Base-by-base conservation (phyloP, 2,797 vertebrate genomes). In the Cynopterus sphinx region DNA sequence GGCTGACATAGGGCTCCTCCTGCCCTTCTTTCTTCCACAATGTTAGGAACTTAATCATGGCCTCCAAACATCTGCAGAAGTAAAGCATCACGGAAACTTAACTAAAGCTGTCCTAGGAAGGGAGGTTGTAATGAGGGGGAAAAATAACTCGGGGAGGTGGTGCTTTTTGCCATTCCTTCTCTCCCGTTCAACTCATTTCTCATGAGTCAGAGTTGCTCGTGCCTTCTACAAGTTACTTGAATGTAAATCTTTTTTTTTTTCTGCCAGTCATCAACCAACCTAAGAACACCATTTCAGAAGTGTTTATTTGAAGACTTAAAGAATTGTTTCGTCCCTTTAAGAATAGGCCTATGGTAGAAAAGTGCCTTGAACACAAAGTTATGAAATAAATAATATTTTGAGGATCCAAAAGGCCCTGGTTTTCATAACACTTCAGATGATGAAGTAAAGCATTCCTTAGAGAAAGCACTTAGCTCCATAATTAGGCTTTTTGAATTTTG, bases 1-100 rank as follows among this genome's bases (percentile, higher is more conserved):
- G 99, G 98, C 99, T 99, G 75, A 99, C 99, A 0, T 99, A 99
- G 0, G 99, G 99, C 97, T 99, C 99, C 97, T 99, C 99, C 82
- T 98, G 97, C 74, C 97, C 98, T 5, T 99, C 99, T 0, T 99
- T 98, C 96, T 98, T 98, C 97, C 98, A 96, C 39, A 97, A 85
- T 95, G 97, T 96, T 51, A 97, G 90, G 90, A 97, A 98, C 46
- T 97, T 98, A 94, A 99, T 81, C 94, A 99, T 96, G 17, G 99
- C 99, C 97, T 99, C 99, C 15, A 99, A 46, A 89, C 99, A 99
- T 98, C 99, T 99, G 98, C 2, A 65, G 94, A 91, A 84, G 96
- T 28, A 31, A 10, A 39, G 92, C 49, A 95, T 97, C 74, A 97
- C 3, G 87, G 68, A 65, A 89, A 94, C 82, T 97, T 97, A 96